Base-by-base conservation (phyloP, 2,113 vertebrate genomes). In the Coryphaenoides rupestris region DNA sequence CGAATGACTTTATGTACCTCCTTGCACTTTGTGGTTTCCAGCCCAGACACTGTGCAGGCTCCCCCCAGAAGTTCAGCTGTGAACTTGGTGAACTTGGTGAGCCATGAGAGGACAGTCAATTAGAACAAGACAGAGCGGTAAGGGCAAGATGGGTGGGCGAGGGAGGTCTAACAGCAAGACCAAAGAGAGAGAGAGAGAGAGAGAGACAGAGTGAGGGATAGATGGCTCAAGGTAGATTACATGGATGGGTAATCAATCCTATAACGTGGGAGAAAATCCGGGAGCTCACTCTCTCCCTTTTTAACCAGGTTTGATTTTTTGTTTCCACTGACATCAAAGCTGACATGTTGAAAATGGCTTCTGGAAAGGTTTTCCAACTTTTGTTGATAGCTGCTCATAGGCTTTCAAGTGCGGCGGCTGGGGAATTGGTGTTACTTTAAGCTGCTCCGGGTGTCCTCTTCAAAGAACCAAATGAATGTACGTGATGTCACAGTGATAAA, bases 171-270 rank as follows among this genome's bases (percentile, higher is more conserved):
- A n/a, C n/a, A n/a, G n/a, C n/a, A n/a, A n/a, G n/a, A n/a, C n/a
- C n/a, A n/a, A n/a, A n/a, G 28, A 61, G 53, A 57, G 19, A 47
- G 56, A 16, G 33, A 33, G 28, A 33, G 28, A 33, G 28, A 33
- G 28, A 33, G 28, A 33, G 28, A 58, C 24, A 56, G 47, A 19
- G n/a, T 49, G 24, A 62, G 61, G 40, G 45, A 23, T 40, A 49
- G 45, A 23, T 40, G 22, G 2, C 58, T 16, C 3, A 58, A 65
- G 55, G 19, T 24, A 17, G 16, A n/a, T 16, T 53, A 26, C 24
- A 19, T 22, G n/a, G 69, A 68, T 49, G 62, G 58, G 21, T 62
- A 55, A 65, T 77, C 58, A 67, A 63, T 78, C 70, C 70, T 12
- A 64, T 46, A 21, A 40, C 26, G 22, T 23, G 53, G 12, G 26